Evolutionary conservation across 2,888 invertebrate genomes (phyloP), one percentile per base, ranked within the genome.

Genomic region (Drosophila niveifrons): DNA sequence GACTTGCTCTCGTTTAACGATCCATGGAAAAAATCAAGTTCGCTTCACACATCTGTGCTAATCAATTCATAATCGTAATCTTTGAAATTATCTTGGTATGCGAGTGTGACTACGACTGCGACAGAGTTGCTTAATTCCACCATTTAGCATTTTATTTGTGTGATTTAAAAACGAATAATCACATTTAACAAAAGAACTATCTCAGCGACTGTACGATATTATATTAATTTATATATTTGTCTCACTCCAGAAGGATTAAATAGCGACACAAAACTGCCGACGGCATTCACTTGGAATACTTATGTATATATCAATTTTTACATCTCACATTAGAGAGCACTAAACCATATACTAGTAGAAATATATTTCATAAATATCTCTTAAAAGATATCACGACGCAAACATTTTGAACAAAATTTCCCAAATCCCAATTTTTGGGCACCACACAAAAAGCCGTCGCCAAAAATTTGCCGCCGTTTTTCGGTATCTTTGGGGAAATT

Each of bases 1-100:
- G 36, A 61, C 55, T 66, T 79, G 72, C 62, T 80, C 66, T 80
- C 59, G 68, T 70, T 62, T 70, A 75, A 80, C 76, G 77, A 76
- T 66, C 58, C 66, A 59, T 78, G 63, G 61, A 63, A 87, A 87
- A 75, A 81, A 89, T 89, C 86, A 89, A 89, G 89, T 85, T 84
- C 88, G 72, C 41, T 88, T 84, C 76, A 68, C 83, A 89, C 68
- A 46, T 67, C 41, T 50, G 61, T 67, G 83, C 56, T 84, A 84
- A 84, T 88, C 89, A 88, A 82, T 78, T 74, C 74, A 89, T 89
- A 87, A 84, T 83, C 65, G 66, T 61, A 55, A 64, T 53, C 47
- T 50, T 44, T 50, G 53, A 56, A 68, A 67, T 77, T 53, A 75
- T 11, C 10, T 10, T 44, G 6, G 36, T 17, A 31, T 36, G 28